Evolutionary conservation across 2,888 invertebrate genomes (phyloP), one percentile per base, ranked within the genome.

Genomic region (Trichopria drosophilae): DNA sequence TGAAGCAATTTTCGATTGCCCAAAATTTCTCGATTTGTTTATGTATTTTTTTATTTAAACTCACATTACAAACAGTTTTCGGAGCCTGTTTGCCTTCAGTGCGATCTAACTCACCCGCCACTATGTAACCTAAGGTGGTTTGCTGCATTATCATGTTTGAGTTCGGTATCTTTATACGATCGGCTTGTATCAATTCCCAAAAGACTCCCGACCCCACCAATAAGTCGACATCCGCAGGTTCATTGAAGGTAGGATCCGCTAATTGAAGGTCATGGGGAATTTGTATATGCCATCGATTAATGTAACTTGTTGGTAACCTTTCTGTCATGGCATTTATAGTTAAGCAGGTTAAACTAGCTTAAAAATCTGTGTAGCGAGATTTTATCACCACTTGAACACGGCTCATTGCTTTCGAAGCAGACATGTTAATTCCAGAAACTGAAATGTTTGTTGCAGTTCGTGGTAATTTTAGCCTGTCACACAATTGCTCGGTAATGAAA

Each of bases 171-270:
- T 24, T 20, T 10, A 52, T 44, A 53, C 46, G 46, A 13, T 57
- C 55, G 10, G 35, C 44, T 35, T 46, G 48, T 23, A 59, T 7
- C 7, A 59, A 41, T 3, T 50, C 29, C 31, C 50, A 60, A n/a
- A 58, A 60, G 22, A 54, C 24, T 6, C 51, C 47, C 4, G 60
- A 59, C 10, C 56, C 60, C 12, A 63, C 15, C 13, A 63, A 39
- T 16, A 61, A 19, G 26, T 61, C 58, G 6, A 62, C 40, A 10
- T 37, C 22, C 18, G 49, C 49, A 20, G 57, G 41, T 9, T 36
- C 9, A 28, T 54, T 43, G 32, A 49, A 60, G 3, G 37, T 19
- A 26, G 57, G 53, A 39, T 60, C 57, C 12, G 61, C 59, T 2
- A 60, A 37, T 28, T 15, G 44, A 28, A 58, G 29, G 42, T 53